Evolutionary conservation across 2,888 invertebrate species (phyloP).

Genomic region (Netelia fuscicornis): DNA sequence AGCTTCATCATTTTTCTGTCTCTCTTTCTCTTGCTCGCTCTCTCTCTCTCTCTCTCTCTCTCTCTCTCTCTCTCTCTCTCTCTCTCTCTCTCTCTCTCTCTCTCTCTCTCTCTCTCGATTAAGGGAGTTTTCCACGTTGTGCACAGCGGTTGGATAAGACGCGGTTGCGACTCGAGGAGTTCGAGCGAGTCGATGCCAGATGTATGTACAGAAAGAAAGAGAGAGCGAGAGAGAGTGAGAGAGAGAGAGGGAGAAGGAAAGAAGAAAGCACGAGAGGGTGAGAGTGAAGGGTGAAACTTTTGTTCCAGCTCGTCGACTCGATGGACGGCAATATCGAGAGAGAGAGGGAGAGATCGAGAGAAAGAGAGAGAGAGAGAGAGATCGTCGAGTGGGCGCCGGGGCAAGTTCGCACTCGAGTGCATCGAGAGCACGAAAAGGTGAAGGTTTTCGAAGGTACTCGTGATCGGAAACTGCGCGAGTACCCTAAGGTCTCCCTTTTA

Average conservation of each 20-base stretch:
- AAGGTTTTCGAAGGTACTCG: conserved; percentile 41
- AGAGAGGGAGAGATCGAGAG: conserved; percentile 10
- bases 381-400: conserved; percentile 51
- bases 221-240: neutral
- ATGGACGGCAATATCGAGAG: conserved; percentile 64
- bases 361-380: conserved; percentile 7
- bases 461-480: conserved; percentile 40
- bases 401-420: conserved; percentile 63
- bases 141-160: conserved; percentile 36
- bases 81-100: neutral
- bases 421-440: conserved; percentile 51
- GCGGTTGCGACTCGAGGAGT: conserved; percentile 36
- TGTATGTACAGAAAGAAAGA: neutral
- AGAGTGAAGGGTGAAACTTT: conserved; percentile 57
- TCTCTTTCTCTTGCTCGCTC: neutral
- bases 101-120: conserved; percentile 7
- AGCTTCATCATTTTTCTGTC: conserved; percentile 55
- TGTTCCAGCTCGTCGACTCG: conserved; percentile 67
- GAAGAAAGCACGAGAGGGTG: neutral
- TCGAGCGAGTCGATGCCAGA: conserved; percentile 21
- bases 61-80: conserved; percentile 20
- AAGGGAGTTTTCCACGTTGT: conserved; percentile 27
- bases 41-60: conserved; percentile 3
- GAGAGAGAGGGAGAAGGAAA: too few relatives aligned
- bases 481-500: conserved; percentile 47